Conservation (phyloP, 2,797 vertebrate species). For the Apogon hyalosoma region DNA sequence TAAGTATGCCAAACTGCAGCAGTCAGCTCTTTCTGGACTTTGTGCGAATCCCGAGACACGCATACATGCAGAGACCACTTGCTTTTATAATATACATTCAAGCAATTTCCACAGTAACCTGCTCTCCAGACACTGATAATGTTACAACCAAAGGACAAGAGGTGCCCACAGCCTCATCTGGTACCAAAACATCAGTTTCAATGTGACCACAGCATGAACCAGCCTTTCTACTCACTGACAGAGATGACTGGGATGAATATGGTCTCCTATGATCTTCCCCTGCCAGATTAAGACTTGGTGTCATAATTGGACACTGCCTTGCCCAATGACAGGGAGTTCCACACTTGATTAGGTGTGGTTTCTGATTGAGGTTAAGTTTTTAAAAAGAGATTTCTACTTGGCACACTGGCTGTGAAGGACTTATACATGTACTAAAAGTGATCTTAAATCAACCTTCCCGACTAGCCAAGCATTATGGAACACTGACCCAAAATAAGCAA, state of each 20-base stretch:
- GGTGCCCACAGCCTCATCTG: too few species aligned
- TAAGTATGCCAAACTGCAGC: too few species aligned
- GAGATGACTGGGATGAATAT: slow-evolving; percentile 77
- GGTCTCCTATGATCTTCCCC: slow-evolving; percentile 67
- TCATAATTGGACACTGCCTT: slow-evolving; percentile 72
- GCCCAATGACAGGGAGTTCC: slow-evolving; percentile 68
- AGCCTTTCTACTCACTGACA: slow-evolving; percentile 69
- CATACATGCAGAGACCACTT: too few species aligned
- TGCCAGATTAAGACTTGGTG: slow-evolving; percentile 73
- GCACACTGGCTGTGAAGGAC: neutral
- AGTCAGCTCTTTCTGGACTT: too few species aligned
- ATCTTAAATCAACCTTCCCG: neutral
- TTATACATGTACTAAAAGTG: neutral
- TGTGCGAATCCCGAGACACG: too few species aligned
- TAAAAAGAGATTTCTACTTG: neutral
- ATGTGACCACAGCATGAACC: slow-evolving; percentile 79
- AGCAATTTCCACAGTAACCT: too few species aligned
- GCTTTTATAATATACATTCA: too few species aligned
- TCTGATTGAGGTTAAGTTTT: neutral
- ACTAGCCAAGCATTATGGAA: neutral
- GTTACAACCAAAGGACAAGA: too few species aligned
- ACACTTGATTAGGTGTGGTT: neutral
- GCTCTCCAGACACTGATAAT: too few species aligned
- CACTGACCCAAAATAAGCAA: neutral
- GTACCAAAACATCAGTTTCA: neutral